phyloP scores from a whole-genome alignment of 2,888 invertebrate species.

The Diarsia rubi region DNA sequence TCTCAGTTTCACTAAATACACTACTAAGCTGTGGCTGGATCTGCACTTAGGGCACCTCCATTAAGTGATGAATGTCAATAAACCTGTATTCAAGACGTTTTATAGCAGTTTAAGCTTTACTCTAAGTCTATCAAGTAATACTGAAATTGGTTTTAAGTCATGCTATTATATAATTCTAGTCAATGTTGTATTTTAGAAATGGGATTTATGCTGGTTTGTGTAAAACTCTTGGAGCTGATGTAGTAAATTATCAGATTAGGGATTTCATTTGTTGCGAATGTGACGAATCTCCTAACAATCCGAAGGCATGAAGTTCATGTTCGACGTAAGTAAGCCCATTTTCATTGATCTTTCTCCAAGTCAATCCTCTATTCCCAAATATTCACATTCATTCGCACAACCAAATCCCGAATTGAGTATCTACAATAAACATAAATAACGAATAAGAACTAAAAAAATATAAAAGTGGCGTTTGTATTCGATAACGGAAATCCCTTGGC shows the following conservation, averaged over 20 bases:
- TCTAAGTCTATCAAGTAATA: constrained; percentile 35
- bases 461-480: constrained; percentile 72
- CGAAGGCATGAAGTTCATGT: constrained; percentile 4
- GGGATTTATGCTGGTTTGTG: background rate
- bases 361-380: constrained; percentile 20
- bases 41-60: constrained; percentile 27
- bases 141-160: constrained; percentile 44
- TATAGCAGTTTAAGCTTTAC: constrained; percentile 18
- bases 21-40: constrained; percentile 34
- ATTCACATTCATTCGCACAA: constrained; percentile 51
- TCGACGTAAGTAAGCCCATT: background rate
- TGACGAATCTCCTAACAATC: background rate
- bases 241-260: background rate
- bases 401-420: constrained; percentile 40
- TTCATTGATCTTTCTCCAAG: constrained; percentile 17
- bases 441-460: constrained; percentile 61
- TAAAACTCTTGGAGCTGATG: background rate
- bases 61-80: constrained; percentile 66
- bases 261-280: background rate
- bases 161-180: constrained; percentile 16
- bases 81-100: constrained; percentile 53
- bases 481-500: constrained; percentile 83
- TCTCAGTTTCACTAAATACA: constrained; percentile 47
- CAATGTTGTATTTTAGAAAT: constrained; percentile 5
- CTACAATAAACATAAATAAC: constrained; percentile 63